A percentile compares a stretch with the other conserved stretches of the same genome.
Conservation (phyloP, 2,113 vertebrate species). For the Nothocercus julius region DNA sequence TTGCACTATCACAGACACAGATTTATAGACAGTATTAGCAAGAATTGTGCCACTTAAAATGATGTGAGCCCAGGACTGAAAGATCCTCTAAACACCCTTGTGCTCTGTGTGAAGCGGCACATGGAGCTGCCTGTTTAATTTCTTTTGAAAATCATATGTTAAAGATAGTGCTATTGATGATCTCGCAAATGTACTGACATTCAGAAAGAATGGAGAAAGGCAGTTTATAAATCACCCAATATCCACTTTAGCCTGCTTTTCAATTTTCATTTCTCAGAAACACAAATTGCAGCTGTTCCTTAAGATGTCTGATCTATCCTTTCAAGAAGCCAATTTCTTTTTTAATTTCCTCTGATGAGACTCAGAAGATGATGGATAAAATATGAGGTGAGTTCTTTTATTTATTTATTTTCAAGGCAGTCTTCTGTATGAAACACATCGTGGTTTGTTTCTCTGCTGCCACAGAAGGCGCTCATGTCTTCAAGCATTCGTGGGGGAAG, state of each 20-base stretch:
- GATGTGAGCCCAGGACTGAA: background rate
- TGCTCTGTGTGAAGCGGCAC: background rate
- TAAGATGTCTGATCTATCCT: constrained; percentile 60
- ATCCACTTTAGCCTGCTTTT: constrained; percentile 51
- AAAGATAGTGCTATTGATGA: constrained; percentile 54
- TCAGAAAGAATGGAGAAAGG: constrained; percentile 43
- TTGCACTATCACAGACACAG: background rate
- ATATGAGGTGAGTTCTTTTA: constrained; percentile 55
- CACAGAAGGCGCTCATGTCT: constrained; percentile 12
- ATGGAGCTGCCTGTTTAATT: constrained; percentile 43
- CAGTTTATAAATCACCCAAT: constrained; percentile 69
- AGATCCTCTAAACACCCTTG: background rate
- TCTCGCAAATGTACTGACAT: constrained; percentile 55
- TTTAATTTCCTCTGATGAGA: constrained; percentile 72
- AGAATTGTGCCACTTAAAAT: background rate
- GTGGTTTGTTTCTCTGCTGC: constrained; percentile 28
- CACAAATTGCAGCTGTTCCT: constrained; percentile 67
- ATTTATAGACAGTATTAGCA: background rate
- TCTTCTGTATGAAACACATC: background rate
- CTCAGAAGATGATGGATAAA: constrained; percentile 63
- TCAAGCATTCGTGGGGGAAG: background rate
- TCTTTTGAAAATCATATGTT: constrained; percentile 45
- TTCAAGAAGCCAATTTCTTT: constrained; percentile 69
- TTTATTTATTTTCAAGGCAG: constrained; percentile 16
- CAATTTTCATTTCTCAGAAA: constrained; percentile 63